A percentile compares a stretch with the other conserved stretches of the same genome.
phyloP scores from a whole-genome alignment of 53 echinoderm and acorn worm species.

The Zoroaster sp. region DNA sequence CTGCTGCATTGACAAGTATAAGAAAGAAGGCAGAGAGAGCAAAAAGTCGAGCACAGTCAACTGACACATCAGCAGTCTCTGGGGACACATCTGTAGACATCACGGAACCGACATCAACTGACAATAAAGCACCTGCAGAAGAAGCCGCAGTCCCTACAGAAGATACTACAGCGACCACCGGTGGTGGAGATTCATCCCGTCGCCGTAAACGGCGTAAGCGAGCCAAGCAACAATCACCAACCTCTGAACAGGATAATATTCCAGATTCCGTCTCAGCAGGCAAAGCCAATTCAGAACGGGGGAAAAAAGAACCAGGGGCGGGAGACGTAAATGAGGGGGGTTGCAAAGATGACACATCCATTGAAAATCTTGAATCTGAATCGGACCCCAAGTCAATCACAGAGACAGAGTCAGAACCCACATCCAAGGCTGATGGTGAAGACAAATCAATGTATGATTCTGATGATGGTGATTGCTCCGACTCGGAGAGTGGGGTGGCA shows the following conservation, averaged over 20 bases:
- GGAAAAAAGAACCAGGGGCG: neutral
- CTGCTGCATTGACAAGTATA: neutral
- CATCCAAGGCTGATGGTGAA: neutral
- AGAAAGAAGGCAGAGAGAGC: slow-evolving; percentile 28
- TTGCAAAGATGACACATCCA: neutral
- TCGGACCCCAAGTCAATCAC: no score
- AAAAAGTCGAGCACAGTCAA: neutral
- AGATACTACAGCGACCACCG: neutral
- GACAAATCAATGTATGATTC: slow-evolving; percentile 2
- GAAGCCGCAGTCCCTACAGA: neutral
- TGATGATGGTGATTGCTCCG: neutral
- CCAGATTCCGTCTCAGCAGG: neutral
- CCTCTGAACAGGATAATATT: neutral
- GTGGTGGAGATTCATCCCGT: neutral
- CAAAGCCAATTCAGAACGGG: neutral
- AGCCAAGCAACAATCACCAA: slow-evolving; percentile 1
- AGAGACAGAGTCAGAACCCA: neutral
- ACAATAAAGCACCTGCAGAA: neutral
- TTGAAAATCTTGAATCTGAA: no score
- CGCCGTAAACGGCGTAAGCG: slow-evolving; percentile 34
- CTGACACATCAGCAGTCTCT: neutral
- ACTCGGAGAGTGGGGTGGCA: slow-evolving; percentile 9
- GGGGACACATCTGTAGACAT: neutral
- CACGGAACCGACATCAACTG: neutral
- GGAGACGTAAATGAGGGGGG: neutral